Evolutionary conservation across 2,797 vertebrate species (phyloP), one percentile per base, ranked within the genome.

Genomic region (Coccyzus lansbergi): DNA sequence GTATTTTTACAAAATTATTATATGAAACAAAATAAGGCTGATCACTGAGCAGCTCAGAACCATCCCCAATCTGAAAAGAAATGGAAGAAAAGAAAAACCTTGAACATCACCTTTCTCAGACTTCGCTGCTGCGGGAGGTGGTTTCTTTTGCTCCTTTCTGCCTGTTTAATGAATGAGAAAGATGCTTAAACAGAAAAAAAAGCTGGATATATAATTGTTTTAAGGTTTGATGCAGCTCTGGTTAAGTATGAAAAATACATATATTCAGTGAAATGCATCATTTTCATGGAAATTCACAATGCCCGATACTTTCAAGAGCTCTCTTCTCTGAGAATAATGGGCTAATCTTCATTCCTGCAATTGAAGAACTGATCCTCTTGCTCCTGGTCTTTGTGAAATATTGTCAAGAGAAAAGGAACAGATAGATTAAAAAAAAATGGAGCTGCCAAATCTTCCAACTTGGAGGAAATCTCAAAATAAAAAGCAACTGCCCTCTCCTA

Each of bases 61-160:
- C 21, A 56, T 40, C 65, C 78, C 91, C 63, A 44, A 4, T 31
- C 56, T 56, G 63, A 83, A 85, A 86, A 59, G 40, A 85, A 88
- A 74, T 2, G 28, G 40, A 76, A 70, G 29, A 65, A 71, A 81
- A 85, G 26, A 83, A 91, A 88, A 81, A 69, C 48, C 86, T 92
- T 83, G 59, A 33, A 90, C 76, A 60, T 97, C 96, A 98, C 98
- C 97, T 98, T 95, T 96, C 85, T 97, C 97, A 77, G 98, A 93
- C 95, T 97, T 98, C 65, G 96, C 97, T 94, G 97, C 96, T 55
- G 93, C 93, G 62, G 95, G 92, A 94, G 97, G 96, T 71, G 95
- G 87, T 56, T 98, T 98, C 96, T 95, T 98, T 97, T 98, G 98
- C 62, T 96, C 97, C 97, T 97, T 97, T 96, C 95, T 97, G 92